Percentiles rank a stretch among this genome's conserved stretches.
Evolutionary conservation across 2,888 invertebrate species (phyloP).

Genomic region (Pristionchus entomophagus): DNA sequence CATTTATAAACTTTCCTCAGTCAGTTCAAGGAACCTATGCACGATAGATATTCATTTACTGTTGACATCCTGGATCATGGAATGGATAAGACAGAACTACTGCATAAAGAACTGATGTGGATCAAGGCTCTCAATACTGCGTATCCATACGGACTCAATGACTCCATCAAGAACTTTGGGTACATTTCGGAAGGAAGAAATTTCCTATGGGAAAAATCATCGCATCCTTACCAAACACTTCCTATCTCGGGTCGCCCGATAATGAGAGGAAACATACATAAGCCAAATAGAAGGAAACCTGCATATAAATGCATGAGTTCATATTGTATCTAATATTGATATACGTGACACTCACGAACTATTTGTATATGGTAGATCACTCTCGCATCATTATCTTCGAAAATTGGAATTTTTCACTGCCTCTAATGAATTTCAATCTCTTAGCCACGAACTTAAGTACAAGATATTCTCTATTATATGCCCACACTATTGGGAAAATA

Average conservation of each 20-base stretch:
- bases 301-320: not conserved
- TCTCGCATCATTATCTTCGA: not conserved
- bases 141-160: too few species aligned
- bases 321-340: not conserved
- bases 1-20: not conserved
- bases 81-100: not conserved
- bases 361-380: conserved; percentile 22
- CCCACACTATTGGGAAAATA: not conserved
- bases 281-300: not conserved
- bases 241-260: not conserved
- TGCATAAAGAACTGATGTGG: too few species aligned
- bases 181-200: too few species aligned
- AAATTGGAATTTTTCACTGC: too few species aligned
- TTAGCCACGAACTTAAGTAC: too few species aligned
- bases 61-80: conserved; percentile 25
- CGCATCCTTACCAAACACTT: not conserved
- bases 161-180: too few species aligned
- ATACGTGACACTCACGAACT: not conserved
- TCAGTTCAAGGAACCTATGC: conserved; percentile 10
- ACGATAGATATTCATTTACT: too few species aligned
- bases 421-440: too few species aligned
- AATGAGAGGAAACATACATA: not conserved
- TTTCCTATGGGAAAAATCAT: not conserved
- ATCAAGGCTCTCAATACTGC: too few species aligned
- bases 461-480: not conserved